A percentile compares a stretch with the other conserved stretches of the same genome.
Conservation (phyloP, 2,888 invertebrate species). For the Drosophila ustulata region DNA sequence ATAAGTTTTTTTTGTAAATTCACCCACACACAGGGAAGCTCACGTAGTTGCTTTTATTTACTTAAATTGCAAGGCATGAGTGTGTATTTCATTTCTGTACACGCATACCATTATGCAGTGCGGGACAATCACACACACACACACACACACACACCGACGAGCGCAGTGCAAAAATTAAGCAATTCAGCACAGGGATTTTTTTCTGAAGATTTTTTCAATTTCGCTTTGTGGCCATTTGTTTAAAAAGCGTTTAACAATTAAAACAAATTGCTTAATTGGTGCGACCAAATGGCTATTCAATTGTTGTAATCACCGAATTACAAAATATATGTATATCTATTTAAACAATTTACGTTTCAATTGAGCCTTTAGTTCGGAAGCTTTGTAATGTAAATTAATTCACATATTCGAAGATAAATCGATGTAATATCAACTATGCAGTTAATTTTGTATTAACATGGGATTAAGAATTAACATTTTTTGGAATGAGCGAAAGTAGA, state of each 20-base stretch:
- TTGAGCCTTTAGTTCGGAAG: neutral
- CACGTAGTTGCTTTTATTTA: slow-evolving; percentile 57
- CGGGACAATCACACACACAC: slow-evolving; percentile 10
- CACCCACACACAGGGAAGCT: slow-evolving; percentile 6
- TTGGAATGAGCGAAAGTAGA: neutral
- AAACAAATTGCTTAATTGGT: slow-evolving; percentile 38
- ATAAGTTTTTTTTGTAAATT: neutral
- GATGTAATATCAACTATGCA: no score
- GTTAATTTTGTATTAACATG: neutral
- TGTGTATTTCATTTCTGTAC: slow-evolving; percentile 45
- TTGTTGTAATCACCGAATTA: slow-evolving; percentile 6
- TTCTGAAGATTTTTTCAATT: slow-evolving; percentile 17
- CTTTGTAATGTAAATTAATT: neutral
- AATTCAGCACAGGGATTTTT: slow-evolving; percentile 32
- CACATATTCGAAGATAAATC: neutral
- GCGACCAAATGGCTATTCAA: slow-evolving; percentile 28
- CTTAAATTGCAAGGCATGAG: slow-evolving; percentile 58
- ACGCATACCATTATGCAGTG: slow-evolving; percentile 25
- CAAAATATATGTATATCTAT: slow-evolving; percentile 1
- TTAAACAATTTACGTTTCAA: neutral
- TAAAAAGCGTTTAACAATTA: slow-evolving; percentile 15
- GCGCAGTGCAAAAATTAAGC: slow-evolving; percentile 39
- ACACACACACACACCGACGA: neutral
- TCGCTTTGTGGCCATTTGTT: neutral
- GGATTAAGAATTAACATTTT: neutral